Percentiles rank a stretch among this genome's conserved stretches.
These are phyloP conservation scores for Lamproptera curius DNA, from an alignment of 2,888 invertebrate species.

Conservation along the genomic window DNA sequence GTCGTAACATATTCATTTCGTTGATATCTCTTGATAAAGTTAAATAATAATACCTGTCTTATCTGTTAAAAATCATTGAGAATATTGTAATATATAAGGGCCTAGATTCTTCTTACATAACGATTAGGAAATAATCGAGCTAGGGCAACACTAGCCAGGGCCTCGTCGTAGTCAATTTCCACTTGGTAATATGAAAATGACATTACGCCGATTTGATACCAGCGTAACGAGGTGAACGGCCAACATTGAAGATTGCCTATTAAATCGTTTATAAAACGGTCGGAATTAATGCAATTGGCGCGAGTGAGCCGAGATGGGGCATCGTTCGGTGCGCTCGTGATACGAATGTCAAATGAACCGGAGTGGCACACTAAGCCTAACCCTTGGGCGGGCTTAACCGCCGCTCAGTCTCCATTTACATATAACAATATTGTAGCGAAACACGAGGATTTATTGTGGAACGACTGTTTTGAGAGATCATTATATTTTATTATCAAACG, in stretches of 20 bases:
- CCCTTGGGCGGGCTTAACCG: constrained; percentile 37
- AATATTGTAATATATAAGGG: too few relatives aligned
- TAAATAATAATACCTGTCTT: too few relatives aligned
- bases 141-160: too few relatives aligned
- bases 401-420: constrained; percentile 61
- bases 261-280: constrained; percentile 75
- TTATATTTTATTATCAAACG: constrained; percentile 33
- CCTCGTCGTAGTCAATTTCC: too few relatives aligned
- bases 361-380: constrained; percentile 45
- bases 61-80: too few relatives aligned
- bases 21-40: too few relatives aligned
- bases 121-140: too few relatives aligned
- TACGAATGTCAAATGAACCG: constrained; percentile 65
- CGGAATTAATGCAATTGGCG: constrained; percentile 75
- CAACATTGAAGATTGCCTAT: constrained; percentile 65
- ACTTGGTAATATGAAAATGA: constrained; percentile 10
- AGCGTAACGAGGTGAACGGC: constrained; percentile 41
- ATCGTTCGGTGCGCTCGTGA: constrained; percentile 70
- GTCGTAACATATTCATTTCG: too few relatives aligned
- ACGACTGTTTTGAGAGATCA: neutral
- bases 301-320: constrained; percentile 70
- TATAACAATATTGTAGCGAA: constrained; percentile 70
- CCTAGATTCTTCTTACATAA: too few relatives aligned
- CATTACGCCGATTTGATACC: constrained; percentile 20
- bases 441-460: constrained; percentile 23